phyloP scores from a whole-genome alignment of 2,797 vertebrate species.

The Enteromius argenteus region DNA sequence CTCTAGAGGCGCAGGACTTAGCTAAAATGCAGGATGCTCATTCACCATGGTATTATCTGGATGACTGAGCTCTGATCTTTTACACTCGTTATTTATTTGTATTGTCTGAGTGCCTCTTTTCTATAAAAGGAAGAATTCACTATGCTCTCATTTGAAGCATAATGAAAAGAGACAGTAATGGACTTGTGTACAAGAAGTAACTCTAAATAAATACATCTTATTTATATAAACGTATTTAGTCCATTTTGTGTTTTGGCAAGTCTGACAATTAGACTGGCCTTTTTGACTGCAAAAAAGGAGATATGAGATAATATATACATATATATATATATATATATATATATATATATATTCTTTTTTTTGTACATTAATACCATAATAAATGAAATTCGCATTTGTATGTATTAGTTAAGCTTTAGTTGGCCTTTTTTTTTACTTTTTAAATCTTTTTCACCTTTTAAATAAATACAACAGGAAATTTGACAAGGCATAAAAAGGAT shows the following conservation, averaged over 20 bases:
- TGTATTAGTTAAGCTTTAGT: not conserved
- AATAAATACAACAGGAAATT: no score
- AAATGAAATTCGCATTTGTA: not conserved
- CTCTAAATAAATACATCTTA: not conserved
- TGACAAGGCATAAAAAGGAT: no score
- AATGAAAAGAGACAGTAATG: not conserved
- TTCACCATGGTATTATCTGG: not conserved
- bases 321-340: no score
- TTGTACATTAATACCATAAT: no score
- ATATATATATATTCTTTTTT: no score
- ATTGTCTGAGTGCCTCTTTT: not conserved
- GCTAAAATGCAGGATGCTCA: not conserved
- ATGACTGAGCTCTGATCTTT: not conserved
- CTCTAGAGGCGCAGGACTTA: not conserved
- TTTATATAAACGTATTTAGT: not conserved
- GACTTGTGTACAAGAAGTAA: not conserved
- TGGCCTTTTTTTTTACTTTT: not conserved
- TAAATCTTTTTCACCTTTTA: no score
- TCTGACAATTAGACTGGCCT: not conserved
- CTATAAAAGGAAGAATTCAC: not conserved
- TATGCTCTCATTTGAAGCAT: not conserved
- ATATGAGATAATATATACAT: not conserved
- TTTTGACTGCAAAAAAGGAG: not conserved
- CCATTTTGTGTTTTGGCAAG: not conserved
- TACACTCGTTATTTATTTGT: not conserved